These are phyloP conservation scores for Antheraea mylitta DNA, from an alignment of 1,140 invertebrate genomes.

Conservation along the genomic window DNA sequence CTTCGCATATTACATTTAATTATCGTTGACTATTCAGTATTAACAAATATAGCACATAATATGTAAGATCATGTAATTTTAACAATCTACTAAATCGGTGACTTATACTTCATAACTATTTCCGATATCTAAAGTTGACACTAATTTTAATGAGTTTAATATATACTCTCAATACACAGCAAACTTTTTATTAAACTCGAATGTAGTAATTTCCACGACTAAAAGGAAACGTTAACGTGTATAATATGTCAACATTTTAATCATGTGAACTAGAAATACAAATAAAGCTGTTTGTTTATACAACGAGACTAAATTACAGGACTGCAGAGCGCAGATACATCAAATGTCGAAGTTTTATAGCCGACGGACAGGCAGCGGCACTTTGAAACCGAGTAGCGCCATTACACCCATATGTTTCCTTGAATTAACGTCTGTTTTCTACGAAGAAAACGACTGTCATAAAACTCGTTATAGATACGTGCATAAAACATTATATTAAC, in stretches of 20 bases:
- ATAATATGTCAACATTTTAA: conserved; percentile 28
- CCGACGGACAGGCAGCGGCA: conserved; percentile 53
- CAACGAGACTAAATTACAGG: conserved; percentile 46
- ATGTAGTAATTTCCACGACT: conserved; percentile 18
- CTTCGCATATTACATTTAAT: no score
- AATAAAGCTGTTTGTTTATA: conserved; percentile 69
- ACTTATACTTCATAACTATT: neutral
- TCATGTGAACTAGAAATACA: conserved; percentile 47
- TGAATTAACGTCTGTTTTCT: conserved; percentile 76
- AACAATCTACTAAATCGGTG: no score
- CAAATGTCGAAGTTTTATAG: conserved; percentile 65
- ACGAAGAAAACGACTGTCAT: conserved; percentile 64
- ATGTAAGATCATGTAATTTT: no score
- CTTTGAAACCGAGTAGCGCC: conserved; percentile 69
- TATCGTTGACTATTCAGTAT: no score
- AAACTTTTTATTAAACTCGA: neutral
- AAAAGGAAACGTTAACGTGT: conserved; percentile 8
- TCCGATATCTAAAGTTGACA: neutral
- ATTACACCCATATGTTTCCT: conserved; percentile 72
- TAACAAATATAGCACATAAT: no score
- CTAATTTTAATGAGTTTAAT: neutral
- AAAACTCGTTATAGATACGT: conserved; percentile 62
- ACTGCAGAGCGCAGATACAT: conserved; percentile 57
- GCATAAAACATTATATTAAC: conserved; percentile 65
- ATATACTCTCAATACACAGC: neutral